Base-by-base conservation (phyloP, 2,888 invertebrate genomes). In the Urechis unicinctus region DNA sequence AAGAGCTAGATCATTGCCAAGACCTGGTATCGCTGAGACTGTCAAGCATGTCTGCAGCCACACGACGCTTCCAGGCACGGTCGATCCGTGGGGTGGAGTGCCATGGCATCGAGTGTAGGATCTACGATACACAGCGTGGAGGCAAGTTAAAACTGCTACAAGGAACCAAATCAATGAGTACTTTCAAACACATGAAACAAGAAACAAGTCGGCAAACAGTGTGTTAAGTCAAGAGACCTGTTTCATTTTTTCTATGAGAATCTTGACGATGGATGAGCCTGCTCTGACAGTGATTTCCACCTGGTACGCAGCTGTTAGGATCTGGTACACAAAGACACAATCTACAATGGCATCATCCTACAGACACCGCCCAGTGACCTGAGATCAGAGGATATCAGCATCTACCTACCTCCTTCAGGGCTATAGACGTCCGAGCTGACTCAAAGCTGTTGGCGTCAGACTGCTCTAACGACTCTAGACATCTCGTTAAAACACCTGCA, bases 401-500 rank as follows among this genome's bases (percentile, higher is more conserved):
- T n/a, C n/a, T n/a, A n/a, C n/a, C 50, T 55, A 89, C 85, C 80
- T 87, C 86, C 69, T 87, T 85, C 64, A 89, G 82, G 0, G 90
- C 89, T 69, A 85, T 85, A 55, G 86, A 85, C 1, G 87, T 86
- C 56, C 83, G 79, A 31, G 68, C 59, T 26, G 67, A 65, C 52
- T 73, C 75, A 9, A 64, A 63, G 9, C 28, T n/a, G 13, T 73
- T 70, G 48, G 61, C 61, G 53, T 76, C 73, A 59, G 72, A 69
- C 65, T 81, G 82, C 68, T 86, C 86, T 28, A 87, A 75, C 66
- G 84, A 86, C 62, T 83, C 80, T 50, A 87, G 73, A 70, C 86
- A 91, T 74, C 91, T 82, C 67, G 89, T 87, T 43, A 91, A 75
- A 0, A 90, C 91, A 1, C 91, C 91, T 79, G 65, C 21, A 29